These are phyloP conservation scores for Pelvicachromis taeniatus DNA, from an alignment of 2,113 vertebrate species.

Conservation along the genomic window DNA sequence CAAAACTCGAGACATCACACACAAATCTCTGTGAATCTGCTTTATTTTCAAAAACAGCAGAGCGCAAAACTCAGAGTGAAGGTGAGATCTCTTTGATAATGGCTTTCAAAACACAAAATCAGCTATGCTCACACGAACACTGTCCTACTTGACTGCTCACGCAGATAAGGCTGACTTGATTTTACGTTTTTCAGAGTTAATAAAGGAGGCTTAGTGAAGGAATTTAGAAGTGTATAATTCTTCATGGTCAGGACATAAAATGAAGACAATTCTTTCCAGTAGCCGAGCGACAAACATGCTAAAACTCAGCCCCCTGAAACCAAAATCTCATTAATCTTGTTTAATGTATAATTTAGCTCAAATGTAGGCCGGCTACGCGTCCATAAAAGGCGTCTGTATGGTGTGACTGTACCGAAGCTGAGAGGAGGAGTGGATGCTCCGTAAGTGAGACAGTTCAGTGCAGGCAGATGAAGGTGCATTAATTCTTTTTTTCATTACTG, in stretches of 20 bases:
- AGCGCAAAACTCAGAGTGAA: not conserved
- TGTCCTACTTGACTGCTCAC: not conserved
- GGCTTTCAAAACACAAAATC: not conserved
- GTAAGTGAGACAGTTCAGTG: slow-evolving; percentile 13
- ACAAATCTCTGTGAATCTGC: not conserved
- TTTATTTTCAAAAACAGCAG: not conserved
- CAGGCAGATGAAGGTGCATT: slow-evolving; percentile 54
- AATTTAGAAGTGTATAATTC: not conserved
- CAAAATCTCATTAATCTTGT: slow-evolving; percentile 53
- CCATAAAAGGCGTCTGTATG: slow-evolving; percentile 9
- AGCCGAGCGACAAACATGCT: not conserved
- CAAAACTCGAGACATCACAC: not conserved
- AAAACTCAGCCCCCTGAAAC: slow-evolving; percentile 33
- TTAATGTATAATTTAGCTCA: slow-evolving; percentile 46
- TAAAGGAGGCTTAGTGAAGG: not conserved
- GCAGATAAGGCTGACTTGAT: not conserved
- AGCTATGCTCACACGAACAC: not conserved
- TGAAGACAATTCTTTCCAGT: slow-evolving; percentile 11
- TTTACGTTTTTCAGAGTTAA: not conserved
- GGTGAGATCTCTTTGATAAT: not conserved
- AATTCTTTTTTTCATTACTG: slow-evolving; percentile 29
- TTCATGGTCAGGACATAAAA: slow-evolving; percentile 5
- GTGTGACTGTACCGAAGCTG: not conserved
- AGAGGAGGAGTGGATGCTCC: slow-evolving; percentile 22
- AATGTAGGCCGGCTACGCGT: slow-evolving; percentile 23